phyloP scores from a whole-genome alignment of 2,797 vertebrate species.

The Ficedula albicollis region DNA sequence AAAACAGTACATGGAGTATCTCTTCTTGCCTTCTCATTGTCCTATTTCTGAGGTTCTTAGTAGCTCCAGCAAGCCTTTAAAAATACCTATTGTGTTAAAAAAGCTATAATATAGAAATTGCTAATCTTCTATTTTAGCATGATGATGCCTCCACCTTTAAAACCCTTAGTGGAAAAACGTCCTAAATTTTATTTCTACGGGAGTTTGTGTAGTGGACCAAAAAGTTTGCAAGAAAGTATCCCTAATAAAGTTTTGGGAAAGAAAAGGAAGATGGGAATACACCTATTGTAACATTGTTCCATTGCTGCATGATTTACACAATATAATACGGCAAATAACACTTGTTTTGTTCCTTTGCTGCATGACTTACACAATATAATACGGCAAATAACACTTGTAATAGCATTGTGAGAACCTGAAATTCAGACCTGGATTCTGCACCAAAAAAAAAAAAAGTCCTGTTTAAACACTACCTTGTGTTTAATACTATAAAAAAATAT shows the following conservation, averaged over 20 bases:
- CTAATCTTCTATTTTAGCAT: background rate
- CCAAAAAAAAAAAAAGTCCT: background rate
- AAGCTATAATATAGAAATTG: background rate
- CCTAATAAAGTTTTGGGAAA: background rate
- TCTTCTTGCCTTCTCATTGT: background rate
- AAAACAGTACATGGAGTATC: background rate
- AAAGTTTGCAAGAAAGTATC: background rate
- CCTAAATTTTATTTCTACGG: background rate
- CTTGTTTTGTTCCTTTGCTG: background rate
- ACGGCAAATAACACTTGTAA: background rate
- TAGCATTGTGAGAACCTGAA: background rate
- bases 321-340: background rate
- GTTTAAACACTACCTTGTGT: background rate
- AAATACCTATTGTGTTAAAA: background rate
- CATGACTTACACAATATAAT: background rate
- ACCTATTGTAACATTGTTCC: background rate
- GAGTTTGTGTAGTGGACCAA: background rate
- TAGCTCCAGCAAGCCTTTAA: background rate
- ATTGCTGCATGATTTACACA: background rate
- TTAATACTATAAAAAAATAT: background rate
- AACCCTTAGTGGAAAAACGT: background rate
- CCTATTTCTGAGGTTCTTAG: background rate
- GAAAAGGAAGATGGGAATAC: background rate
- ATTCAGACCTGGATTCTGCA: background rate
- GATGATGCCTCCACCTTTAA: background rate